Evolutionary conservation across 2,888 invertebrate species (phyloP).

Genomic region (Philereme vetulata): DNA sequence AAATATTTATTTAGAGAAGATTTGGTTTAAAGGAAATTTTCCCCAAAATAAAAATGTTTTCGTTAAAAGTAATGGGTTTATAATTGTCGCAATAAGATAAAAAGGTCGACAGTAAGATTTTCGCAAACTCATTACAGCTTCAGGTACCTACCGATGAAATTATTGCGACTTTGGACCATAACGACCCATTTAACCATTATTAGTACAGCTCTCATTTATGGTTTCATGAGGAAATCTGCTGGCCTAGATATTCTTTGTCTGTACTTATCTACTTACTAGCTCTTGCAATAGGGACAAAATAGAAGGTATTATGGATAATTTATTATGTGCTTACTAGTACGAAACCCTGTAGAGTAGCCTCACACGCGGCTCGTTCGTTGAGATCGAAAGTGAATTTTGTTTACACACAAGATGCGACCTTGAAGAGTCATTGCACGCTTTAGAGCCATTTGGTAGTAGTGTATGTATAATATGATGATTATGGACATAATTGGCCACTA

Average conservation of each 20-base stretch:
- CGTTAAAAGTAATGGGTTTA: neutral
- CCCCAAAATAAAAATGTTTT: too few relatives aligned
- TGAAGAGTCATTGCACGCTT: conserved; percentile 38
- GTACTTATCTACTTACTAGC: neutral
- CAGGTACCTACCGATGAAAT: neutral
- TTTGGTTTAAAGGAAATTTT: too few relatives aligned
- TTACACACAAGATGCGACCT: conserved; percentile 46
- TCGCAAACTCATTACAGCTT: neutral
- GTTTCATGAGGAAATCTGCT: neutral
- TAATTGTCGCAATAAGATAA: neutral
- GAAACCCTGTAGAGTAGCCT: too few relatives aligned
- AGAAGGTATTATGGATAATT: too few relatives aligned
- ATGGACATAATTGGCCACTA: too few relatives aligned
- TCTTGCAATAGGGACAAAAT: too few relatives aligned
- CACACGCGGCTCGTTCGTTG: conserved; percentile 29
- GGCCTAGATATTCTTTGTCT: neutral
- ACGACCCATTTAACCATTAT: neutral
- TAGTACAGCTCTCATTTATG: neutral
- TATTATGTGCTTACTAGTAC: too few relatives aligned
- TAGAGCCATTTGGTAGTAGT: conserved; percentile 1
- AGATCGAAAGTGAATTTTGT: conserved; percentile 63
- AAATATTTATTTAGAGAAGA: too few relatives aligned
- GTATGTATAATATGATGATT: neutral
- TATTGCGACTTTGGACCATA: neutral
- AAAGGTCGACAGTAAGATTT: conserved; percentile 1